Percentiles rank a stretch among this genome's conserved stretches.
phyloP scores from a whole-genome alignment of 2,888 invertebrate species.

The Chymomyza caudatula region DNA sequence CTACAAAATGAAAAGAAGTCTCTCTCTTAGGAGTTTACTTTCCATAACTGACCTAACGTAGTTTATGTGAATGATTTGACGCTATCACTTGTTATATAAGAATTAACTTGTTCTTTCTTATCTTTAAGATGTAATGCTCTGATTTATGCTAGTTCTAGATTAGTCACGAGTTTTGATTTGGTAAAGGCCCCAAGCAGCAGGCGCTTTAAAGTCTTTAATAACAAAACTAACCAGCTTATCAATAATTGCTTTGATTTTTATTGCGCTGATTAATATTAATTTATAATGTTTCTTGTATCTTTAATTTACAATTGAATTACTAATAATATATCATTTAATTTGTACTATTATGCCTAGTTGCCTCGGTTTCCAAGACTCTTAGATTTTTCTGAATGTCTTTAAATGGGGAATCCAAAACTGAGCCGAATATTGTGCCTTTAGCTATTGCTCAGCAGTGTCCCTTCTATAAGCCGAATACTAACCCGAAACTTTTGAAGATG shows the following conservation, averaged over 20 bases:
- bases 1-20: not conserved
- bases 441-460: no score
- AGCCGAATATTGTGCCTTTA: no score
- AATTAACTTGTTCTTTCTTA: not conserved
- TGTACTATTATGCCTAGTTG: not conserved
- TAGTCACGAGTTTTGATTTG: not conserved
- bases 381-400: no score
- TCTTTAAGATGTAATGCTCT: not conserved
- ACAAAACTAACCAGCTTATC: not conserved
- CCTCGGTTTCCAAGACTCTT: no score
- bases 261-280: not conserved
- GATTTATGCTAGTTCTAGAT: not conserved
- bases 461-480: no score
- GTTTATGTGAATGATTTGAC: not conserved
- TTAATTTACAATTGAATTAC: not conserved
- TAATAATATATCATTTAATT: not conserved
- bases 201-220: not conserved
- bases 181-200: not conserved
- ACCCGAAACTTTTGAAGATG: no score
- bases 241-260: not conserved
- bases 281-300: not conserved
- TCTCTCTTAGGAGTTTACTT: not conserved
- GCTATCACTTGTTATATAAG: not conserved
- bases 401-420: no score
- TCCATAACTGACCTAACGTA: not conserved